Evolutionary conservation across 1,140 invertebrate species (phyloP).

Genomic region (Drosophila oshimai): DNA sequence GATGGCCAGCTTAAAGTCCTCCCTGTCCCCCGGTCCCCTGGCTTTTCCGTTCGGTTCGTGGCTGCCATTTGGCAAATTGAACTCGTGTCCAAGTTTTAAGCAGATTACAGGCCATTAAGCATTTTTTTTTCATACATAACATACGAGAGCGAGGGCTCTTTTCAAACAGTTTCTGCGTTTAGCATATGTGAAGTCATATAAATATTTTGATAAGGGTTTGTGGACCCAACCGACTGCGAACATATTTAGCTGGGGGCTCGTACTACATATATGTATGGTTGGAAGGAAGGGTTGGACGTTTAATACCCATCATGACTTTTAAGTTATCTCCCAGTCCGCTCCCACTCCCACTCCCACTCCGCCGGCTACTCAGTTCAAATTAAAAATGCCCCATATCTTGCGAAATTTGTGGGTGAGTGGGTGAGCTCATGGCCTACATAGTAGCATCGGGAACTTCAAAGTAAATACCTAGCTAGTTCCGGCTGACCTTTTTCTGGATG

Average conservation of each 20-base stretch:
- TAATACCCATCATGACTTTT: conserved; percentile 80
- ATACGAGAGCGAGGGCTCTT: conserved; percentile 26
- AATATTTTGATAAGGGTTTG: conserved; percentile 81
- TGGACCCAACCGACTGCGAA: conserved; percentile 54
- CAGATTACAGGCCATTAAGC: conserved; percentile 80
- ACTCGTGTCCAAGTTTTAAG: conserved; percentile 80
- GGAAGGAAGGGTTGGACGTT: conserved; percentile 55
- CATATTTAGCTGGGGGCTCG: conserved; percentile 51
- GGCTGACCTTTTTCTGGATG: conserved; percentile 44
- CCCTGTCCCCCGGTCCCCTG: neutral
- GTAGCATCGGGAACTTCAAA: conserved; percentile 38
- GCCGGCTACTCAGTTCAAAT: conserved; percentile 14
- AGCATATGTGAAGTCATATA: conserved; percentile 80
- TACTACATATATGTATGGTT: neutral
- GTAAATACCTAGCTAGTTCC: conserved; percentile 46
- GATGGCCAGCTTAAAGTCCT: conserved; percentile 47
- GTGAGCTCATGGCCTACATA: too few relatives aligned
- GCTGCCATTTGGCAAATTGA: conserved; percentile 75
- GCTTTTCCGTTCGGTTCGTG: conserved; percentile 7
- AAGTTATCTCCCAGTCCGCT: conserved; percentile 60
- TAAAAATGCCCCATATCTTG: conserved; percentile 50
- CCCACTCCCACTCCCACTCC: neutral
- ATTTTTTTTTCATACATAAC: conserved; percentile 75
- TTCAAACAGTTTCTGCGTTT: conserved; percentile 64
- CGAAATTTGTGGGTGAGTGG: neutral